These are phyloP conservation scores for Caranx ignobilis DNA, from an alignment of 2,113 vertebrate species.

Conservation along the genomic window DNA sequence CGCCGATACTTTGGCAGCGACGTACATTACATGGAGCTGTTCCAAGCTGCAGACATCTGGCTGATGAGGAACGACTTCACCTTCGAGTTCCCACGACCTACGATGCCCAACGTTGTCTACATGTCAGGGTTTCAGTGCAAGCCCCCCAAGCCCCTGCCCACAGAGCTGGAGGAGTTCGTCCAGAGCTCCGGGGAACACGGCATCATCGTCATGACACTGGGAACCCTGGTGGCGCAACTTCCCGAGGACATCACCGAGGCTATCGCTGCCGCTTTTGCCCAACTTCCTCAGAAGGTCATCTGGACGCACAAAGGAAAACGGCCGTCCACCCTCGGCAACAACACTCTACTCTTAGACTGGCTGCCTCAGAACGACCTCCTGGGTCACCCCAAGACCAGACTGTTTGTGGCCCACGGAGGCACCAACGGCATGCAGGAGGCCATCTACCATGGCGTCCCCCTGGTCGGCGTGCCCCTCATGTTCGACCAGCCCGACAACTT, in stretches of 20 bases:
- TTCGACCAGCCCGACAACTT: constrained; percentile 76
- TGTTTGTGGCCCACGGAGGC: constrained; percentile 78
- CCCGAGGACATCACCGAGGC: constrained; percentile 64
- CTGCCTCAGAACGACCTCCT: constrained; percentile 77
- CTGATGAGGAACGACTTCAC: constrained; percentile 78
- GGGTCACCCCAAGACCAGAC: constrained; percentile 70
- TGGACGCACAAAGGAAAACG: constrained; percentile 71
- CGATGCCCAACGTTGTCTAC: constrained; percentile 76
- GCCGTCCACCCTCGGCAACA: constrained; percentile 68
- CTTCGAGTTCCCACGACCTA: constrained; percentile 77
- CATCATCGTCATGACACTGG: constrained; percentile 73
- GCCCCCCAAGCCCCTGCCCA: constrained; percentile 67
- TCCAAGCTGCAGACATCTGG: constrained; percentile 76
- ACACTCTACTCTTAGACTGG: constrained; percentile 70
- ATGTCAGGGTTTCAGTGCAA: constrained; percentile 79
- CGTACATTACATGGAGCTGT: constrained; percentile 74
- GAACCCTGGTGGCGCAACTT: constrained; percentile 66
- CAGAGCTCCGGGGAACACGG: constrained; percentile 75
- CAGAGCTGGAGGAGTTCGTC: constrained; percentile 70
- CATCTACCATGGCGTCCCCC: constrained; percentile 69
- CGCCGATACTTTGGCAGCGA: constrained; percentile 64
- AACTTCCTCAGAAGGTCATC: constrained; percentile 74
- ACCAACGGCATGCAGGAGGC: constrained; percentile 78
- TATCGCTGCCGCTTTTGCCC: constrained; percentile 70
- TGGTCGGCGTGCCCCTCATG: constrained; percentile 74